Conservation (phyloP, 2,113 vertebrate genomes). For the Neotoma lepida region DNA sequence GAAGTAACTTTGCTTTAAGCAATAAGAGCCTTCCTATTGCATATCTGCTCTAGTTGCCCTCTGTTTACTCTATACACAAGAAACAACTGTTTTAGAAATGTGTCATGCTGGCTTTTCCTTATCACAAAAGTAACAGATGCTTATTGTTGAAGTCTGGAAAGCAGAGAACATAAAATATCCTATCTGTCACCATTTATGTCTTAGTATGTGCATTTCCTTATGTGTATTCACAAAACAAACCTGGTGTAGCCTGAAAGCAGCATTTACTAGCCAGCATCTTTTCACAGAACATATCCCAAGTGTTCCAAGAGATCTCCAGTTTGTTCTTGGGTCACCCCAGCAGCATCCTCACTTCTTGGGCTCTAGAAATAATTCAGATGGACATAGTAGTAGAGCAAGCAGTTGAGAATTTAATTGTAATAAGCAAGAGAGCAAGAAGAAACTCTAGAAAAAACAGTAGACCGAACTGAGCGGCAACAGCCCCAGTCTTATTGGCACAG, state of each 20-base stretch:
- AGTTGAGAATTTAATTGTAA: not conserved
- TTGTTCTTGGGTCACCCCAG: not conserved
- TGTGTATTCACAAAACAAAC: not conserved
- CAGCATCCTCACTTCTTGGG: no score
- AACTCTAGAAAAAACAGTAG: not conserved
- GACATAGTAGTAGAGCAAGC: not conserved
- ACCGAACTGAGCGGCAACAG: not conserved
- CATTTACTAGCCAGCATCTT: not conserved
- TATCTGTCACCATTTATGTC: not conserved
- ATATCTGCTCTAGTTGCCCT: not conserved
- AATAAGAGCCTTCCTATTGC: not conserved
- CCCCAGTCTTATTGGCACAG: not conserved
- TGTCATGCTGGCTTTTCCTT: not conserved
- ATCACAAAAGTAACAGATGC: not conserved
- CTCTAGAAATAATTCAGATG: not conserved
- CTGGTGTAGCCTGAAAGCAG: not conserved
- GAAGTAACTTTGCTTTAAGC: accelerated
- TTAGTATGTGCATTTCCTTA: not conserved
- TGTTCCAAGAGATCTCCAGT: not conserved
- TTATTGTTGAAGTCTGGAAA: not conserved
- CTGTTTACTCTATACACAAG: not conserved
- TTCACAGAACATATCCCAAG: not conserved
- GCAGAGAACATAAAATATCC: not conserved
- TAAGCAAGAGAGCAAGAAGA: not conserved
- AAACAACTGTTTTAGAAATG: not conserved